These are phyloP conservation scores for Erebia ligea DNA, from an alignment of 2,888 invertebrate species.

Conservation along the genomic window DNA sequence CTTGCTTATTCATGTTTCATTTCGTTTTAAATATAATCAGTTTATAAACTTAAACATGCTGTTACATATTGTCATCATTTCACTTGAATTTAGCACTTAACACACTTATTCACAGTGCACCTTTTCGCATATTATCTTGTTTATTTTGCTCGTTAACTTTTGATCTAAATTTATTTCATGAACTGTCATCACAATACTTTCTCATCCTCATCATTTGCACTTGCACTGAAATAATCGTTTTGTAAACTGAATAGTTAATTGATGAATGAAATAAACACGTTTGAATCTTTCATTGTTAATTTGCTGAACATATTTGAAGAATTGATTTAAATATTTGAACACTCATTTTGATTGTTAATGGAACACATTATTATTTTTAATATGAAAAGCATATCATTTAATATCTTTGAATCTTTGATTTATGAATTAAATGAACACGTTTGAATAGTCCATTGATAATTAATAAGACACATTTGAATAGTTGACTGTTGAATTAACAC, in stretches of 20 bases:
- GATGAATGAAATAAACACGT: background rate
- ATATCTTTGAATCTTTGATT: background rate
- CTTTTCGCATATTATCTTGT: background rate
- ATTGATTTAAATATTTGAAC: background rate
- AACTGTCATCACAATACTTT: background rate
- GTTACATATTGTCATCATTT: background rate
- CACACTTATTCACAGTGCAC: background rate
- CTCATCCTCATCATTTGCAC: background rate
- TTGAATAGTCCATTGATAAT: background rate
- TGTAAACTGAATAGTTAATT: background rate
- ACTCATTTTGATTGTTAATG: too few relatives aligned
- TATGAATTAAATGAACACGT: background rate
- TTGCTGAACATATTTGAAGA: background rate
- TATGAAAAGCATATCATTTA: background rate
- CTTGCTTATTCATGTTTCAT: background rate
- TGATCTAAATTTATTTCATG: too few relatives aligned
- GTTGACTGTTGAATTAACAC: background rate
- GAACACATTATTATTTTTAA: too few relatives aligned
- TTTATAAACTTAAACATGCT: background rate
- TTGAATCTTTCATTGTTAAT: background rate
- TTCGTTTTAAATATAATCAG: background rate
- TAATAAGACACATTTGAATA: background rate
- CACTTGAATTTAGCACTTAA: background rate
- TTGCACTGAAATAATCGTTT: background rate
- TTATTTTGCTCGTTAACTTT: too few relatives aligned